Evolutionary conservation across 2,797 vertebrate species (phyloP), one percentile per base, ranked within the genome.

Genomic region (Poecilia picta): DNA sequence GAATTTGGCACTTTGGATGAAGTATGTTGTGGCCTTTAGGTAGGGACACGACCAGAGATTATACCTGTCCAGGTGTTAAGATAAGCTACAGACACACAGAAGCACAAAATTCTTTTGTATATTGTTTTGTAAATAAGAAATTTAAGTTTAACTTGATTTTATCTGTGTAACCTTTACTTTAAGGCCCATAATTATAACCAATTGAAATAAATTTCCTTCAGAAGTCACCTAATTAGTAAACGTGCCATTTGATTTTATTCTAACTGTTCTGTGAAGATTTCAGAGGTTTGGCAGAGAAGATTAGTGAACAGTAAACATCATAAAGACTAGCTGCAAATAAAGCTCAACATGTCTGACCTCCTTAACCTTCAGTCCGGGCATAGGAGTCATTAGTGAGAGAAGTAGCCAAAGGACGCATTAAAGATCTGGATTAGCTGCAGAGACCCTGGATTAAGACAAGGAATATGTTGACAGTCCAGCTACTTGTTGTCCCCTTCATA

Each of bases 31-130:
- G 49, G 49, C 20, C 79, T 81, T 80, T 5, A 79, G 78, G 75
- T 73, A 88, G 75, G 33, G 84, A 83, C 82, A 59, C 49, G 76
- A 81, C 80, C 59, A 36, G 59, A 74, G 75, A 79, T 33, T 62
- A 33, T 20, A 36, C 16, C 25, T 16, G n/a, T 31, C 57, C 31
- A 8, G 28, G 18, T 33, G 59, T 41, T 41, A 8, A 41, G 39
- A 41, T 18, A 36, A 33, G 12, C n/a, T 18, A 33, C 13, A 59
- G 57, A 31, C 8, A n/a, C 5, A 31, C 12, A 31, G n/a, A 28
- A 13, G n/a, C 16, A 64, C 15, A 64, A 36, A 36, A 33, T 36
- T 64, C 18, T 8, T 51, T 51, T 51, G n/a, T 8, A 18, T 20
- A 6, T 51, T 51, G 49, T 51, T 51, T 51, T 51, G 20, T 51